Evolutionary conservation across 2,888 invertebrate species (phyloP).

Genomic region (Hermodice carunculata): DNA sequence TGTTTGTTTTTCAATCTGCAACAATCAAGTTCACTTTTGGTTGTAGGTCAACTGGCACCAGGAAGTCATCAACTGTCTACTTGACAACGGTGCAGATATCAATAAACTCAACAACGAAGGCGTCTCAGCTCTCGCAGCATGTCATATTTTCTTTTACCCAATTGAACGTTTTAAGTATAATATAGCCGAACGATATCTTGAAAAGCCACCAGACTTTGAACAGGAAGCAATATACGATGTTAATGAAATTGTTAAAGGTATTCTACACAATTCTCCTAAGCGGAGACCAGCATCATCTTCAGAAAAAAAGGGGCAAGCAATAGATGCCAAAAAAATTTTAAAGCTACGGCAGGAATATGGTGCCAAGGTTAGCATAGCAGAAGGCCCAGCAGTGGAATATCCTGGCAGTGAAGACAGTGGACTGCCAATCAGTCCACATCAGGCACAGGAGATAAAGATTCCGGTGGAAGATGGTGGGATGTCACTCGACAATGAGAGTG

Average conservation of each 20-base stretch:
- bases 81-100: constrained; percentile 68
- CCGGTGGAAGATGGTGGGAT: not conserved
- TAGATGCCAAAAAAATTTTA: constrained; percentile 15
- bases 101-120: constrained; percentile 65
- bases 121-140: constrained; percentile 65
- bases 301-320: constrained; percentile 15
- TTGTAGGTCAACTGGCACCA: constrained; percentile 67
- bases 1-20: too few species aligned
- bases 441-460: not conserved
- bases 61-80: constrained; percentile 62
- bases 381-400: constrained; percentile 9
- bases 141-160: constrained; percentile 66
- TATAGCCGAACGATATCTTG: constrained; percentile 54
- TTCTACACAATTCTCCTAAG: constrained; percentile 5
- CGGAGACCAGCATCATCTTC: constrained; percentile 16
- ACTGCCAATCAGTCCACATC: too few species aligned
- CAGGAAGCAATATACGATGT: constrained; percentile 34
- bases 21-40: too few species aligned
- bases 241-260: constrained; percentile 32
- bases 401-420: constrained; percentile 3
- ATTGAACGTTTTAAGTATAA: constrained; percentile 60
- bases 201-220: constrained; percentile 23
- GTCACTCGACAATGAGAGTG: not conserved
- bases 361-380: constrained; percentile 18
- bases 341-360: constrained; percentile 20